These are phyloP conservation scores for Bruchidius siliquastri DNA, from an alignment of 2,888 invertebrate genomes.

Conservation along the genomic window DNA sequence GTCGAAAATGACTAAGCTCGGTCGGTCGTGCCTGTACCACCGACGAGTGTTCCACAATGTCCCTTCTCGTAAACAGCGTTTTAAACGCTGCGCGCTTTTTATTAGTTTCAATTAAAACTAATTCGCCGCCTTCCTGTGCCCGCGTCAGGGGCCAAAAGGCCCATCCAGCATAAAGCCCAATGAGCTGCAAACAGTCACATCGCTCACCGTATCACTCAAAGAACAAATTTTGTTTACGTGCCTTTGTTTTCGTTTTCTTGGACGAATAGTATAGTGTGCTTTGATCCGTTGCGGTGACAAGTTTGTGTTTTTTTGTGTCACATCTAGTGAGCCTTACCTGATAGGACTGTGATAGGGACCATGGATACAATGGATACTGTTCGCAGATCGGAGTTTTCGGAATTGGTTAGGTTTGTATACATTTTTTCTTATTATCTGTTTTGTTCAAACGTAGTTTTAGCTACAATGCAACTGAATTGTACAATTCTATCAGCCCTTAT, in stretches of 20 bases:
- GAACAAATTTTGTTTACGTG: slow-evolving; percentile 6
- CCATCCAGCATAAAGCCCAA: not conserved
- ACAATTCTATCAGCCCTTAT: too few relatives aligned
- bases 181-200: not conserved
- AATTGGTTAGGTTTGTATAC: slow-evolving; percentile 35
- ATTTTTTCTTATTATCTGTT: slow-evolving; percentile 4
- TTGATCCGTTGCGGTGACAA: not conserved
- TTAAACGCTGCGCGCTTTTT: slow-evolving; percentile 23
- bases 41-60: not conserved
- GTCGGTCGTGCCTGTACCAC: not conserved
- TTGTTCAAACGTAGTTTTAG: too few relatives aligned
- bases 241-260: slow-evolving; percentile 12
- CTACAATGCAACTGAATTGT: too few relatives aligned
- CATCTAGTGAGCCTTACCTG: slow-evolving; percentile 14
- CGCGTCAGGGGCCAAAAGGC: slow-evolving; percentile 24
- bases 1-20: not conserved
- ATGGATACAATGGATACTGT: slow-evolving; percentile 26
- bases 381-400: slow-evolving; percentile 36
- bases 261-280: not conserved
- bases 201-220: not conserved
- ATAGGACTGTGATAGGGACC: slow-evolving; percentile 11
- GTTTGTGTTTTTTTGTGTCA: slow-evolving; percentile 3
- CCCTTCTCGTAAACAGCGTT: not conserved
- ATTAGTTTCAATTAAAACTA: slow-evolving; percentile 45
- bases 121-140: slow-evolving; percentile 47